phyloP scores from a whole-genome alignment of 2,888 invertebrate species.

The Drosophila lacicola region DNA sequence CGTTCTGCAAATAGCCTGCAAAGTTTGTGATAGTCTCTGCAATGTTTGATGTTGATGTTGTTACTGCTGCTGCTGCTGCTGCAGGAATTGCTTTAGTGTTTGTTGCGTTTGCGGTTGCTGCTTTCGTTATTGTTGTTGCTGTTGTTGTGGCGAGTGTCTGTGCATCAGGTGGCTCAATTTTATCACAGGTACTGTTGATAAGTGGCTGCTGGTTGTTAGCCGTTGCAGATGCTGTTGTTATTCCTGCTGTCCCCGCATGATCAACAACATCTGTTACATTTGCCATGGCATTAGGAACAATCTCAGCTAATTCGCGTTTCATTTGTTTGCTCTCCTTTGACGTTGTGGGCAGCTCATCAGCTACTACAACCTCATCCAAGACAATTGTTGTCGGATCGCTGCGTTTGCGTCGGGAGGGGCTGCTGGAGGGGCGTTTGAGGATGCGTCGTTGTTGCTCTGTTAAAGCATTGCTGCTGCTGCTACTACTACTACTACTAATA shows the following conservation, averaged over 20 bases:
- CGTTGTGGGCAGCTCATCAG: slow-evolving; percentile 55
- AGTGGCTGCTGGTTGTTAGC: slow-evolving; percentile 63
- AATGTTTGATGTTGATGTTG: slow-evolving; percentile 15
- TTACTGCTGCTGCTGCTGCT: slow-evolving; percentile 3
- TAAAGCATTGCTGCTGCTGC: slow-evolving; percentile 45
- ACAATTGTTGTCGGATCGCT: slow-evolving; percentile 37
- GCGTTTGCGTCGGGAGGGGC: slow-evolving; percentile 65
- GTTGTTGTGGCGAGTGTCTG: slow-evolving; percentile 39
- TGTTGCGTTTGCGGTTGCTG: slow-evolving; percentile 18
- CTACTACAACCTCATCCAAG: slow-evolving; percentile 28
- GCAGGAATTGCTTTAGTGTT: slow-evolving; percentile 33
- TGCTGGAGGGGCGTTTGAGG: slow-evolving; percentile 74
- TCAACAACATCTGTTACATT: slow-evolving; percentile 52
- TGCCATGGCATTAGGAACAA: slow-evolving; percentile 59
- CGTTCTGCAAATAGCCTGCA: slow-evolving; percentile 54
- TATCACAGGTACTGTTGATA: slow-evolving; percentile 85
- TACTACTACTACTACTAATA: slow-evolving; percentile 22
- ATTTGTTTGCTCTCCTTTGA: slow-evolving; percentile 72
- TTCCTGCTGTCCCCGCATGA: slow-evolving; percentile 38
- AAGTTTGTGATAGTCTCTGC: slow-evolving; percentile 53
- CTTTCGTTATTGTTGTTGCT: slow-evolving; percentile 31
- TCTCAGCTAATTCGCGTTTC: slow-evolving; percentile 59
- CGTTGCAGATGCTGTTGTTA: slow-evolving; percentile 24
- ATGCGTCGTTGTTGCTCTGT: slow-evolving; percentile 71
- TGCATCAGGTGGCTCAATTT: slow-evolving; percentile 70